Evolutionary conservation across 2,113 vertebrate species (phyloP).

Genomic region (Eonycteris spelaea): DNA sequence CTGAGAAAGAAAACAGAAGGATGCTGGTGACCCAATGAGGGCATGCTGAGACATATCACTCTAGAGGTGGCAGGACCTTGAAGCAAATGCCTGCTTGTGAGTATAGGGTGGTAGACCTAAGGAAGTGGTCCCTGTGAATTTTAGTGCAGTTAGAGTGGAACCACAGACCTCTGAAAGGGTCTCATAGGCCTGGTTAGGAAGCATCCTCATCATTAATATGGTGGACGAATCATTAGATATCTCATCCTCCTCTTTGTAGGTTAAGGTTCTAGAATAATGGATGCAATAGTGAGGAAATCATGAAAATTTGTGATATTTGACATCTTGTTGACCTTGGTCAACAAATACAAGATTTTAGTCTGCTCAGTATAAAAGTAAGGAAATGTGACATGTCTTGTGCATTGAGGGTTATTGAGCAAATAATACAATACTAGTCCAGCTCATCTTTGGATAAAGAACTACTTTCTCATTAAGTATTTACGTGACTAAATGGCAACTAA

Average conservation of each 20-base stretch:
- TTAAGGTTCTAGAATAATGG: neutral
- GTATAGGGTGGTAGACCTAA: accelerated
- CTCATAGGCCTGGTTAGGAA: neutral
- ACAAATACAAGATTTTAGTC: neutral
- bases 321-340: neutral
- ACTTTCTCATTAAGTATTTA: neutral
- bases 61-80: neutral
- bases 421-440: neutral
- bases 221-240: too few relatives aligned
- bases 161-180: neutral
- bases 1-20: neutral
- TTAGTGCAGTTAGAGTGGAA: neutral
- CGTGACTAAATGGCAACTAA: neutral
- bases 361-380: neutral
- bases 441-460: neutral
- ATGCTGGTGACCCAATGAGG: neutral
- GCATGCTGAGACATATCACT: neutral
- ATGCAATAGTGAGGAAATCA: neutral
- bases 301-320: neutral
- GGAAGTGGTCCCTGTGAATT: neutral
- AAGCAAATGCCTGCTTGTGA: neutral
- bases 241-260: neutral
- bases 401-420: neutral
- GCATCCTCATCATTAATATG: neutral
- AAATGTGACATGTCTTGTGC: neutral